Percentiles rank a stretch among this genome's conserved stretches.
Conservation (phyloP, 1,140 invertebrate species). For the Sogatella furcifera region DNA sequence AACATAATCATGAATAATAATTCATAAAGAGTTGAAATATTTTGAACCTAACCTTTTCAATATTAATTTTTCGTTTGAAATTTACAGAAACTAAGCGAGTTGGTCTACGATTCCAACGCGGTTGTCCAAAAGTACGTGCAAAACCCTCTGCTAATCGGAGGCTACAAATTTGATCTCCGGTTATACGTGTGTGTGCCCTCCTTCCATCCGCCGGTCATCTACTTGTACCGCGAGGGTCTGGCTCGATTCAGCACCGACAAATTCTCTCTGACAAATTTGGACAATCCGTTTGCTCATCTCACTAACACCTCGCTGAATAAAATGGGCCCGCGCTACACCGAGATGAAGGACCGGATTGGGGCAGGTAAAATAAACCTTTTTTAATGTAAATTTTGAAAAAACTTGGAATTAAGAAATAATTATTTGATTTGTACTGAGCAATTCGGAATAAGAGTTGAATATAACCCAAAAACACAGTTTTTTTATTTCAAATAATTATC, state of each 20-base stretch:
- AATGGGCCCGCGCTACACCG: conserved; percentile 60
- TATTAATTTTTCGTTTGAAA: no score
- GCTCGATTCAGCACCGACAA: conserved; percentile 61
- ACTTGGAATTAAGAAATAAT: no score
- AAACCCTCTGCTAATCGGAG: conserved; percentile 72
- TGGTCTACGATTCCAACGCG: conserved; percentile 53
- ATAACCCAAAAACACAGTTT: no score
- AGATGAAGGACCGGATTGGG: conserved; percentile 68
- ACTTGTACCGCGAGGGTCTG: conserved; percentile 71
- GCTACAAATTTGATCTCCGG: conserved; percentile 78
- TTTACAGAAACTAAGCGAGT: conserved; percentile 58
- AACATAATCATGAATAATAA: no score
- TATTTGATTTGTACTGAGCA: no score
- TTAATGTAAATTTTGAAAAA: no score
- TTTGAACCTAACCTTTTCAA: neutral
- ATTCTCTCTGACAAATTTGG: conserved; percentile 66
- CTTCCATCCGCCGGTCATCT: conserved; percentile 67
- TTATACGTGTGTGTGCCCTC: conserved; percentile 77
- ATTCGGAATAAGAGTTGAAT: no score
- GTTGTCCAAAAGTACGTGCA: conserved; percentile 76
- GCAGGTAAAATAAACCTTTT: no score
- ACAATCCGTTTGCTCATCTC: conserved; percentile 79
- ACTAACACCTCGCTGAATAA: conserved; percentile 83
- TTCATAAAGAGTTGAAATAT: no score
- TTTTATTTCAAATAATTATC: no score